Evolutionary conservation across 2,888 invertebrate genomes (phyloP).

Genomic region (Oscheius sp.): DNA sequence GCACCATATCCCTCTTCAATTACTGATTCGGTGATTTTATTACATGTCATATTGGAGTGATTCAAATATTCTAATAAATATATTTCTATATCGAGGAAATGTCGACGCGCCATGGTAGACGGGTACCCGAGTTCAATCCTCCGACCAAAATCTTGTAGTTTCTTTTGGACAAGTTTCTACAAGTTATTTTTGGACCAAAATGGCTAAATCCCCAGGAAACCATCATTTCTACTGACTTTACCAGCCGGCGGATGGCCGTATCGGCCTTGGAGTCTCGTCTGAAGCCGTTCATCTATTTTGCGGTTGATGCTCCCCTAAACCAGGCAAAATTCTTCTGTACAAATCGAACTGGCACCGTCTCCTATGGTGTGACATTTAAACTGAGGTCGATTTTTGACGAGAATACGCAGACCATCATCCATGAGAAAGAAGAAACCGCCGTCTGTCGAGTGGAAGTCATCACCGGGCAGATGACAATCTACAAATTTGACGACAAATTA

Average conservation of each 20-base stretch:
- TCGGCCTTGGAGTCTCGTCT: no score
- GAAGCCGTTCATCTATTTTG: background rate
- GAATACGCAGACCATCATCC: background rate
- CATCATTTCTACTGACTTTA: no score
- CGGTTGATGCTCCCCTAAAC: background rate
- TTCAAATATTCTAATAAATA: no score
- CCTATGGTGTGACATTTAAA: background rate
- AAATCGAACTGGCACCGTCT: background rate
- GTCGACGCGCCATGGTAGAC: no score
- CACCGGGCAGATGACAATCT: background rate
- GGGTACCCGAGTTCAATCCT: no score
- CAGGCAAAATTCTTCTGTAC: background rate
- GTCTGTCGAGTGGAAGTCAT: background rate
- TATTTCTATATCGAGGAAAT: no score
- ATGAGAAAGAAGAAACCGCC: background rate
- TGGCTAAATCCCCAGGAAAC: no score
- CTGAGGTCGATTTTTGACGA: background rate
- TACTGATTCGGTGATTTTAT: constrained; percentile 26
- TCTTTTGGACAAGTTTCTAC: no score
- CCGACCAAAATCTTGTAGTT: no score
- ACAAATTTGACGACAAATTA: background rate
- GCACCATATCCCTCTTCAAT: constrained; percentile 14
- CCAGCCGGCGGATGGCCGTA: no score
- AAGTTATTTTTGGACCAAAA: no score
- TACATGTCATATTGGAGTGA: constrained; percentile 20